Percentiles rank a stretch among this genome's conserved stretches.
These are phyloP conservation scores for Podargus strigoides DNA, from an alignment of 2,797 vertebrate species.

Conservation along the genomic window DNA sequence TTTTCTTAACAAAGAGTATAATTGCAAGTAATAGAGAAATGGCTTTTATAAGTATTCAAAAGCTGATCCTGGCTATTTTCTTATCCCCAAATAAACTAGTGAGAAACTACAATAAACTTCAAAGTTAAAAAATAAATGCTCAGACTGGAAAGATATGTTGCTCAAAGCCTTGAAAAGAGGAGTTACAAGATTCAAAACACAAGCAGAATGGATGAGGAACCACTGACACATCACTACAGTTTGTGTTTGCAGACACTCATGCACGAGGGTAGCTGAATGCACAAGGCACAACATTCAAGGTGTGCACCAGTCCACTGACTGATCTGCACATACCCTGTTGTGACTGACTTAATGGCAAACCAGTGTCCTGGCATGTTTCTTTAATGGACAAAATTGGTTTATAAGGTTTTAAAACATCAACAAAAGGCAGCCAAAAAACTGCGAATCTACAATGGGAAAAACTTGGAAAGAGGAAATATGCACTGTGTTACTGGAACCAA, in stretches of 20 bases:
- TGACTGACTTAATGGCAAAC: conserved; percentile 19
- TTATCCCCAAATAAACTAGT: conserved; percentile 25
- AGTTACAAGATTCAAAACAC: background rate
- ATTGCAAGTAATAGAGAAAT: background rate
- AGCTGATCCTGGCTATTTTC: background rate
- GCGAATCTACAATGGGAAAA: background rate
- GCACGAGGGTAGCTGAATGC: background rate
- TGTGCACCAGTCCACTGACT: background rate
- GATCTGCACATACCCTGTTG: background rate
- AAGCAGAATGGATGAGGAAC: background rate
- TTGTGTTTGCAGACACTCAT: background rate
- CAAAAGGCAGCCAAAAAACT: conserved; percentile 1
- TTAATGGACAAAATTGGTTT: background rate
- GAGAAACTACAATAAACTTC: conserved; percentile 11
- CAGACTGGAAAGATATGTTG: background rate
- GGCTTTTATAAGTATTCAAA: conserved; percentile 21
- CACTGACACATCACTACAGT: background rate
- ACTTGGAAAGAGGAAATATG: background rate
- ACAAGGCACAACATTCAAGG: conserved; percentile 24
- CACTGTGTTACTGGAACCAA: conserved; percentile 26
- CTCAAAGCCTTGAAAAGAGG: background rate
- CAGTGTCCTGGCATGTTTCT: background rate
- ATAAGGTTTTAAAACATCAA: conserved; percentile 28
- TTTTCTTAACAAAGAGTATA: background rate
- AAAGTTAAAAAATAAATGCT: background rate